These are phyloP conservation scores for Centropristis striata DNA, from an alignment of 2,113 vertebrate genomes.

Conservation along the genomic window DNA sequence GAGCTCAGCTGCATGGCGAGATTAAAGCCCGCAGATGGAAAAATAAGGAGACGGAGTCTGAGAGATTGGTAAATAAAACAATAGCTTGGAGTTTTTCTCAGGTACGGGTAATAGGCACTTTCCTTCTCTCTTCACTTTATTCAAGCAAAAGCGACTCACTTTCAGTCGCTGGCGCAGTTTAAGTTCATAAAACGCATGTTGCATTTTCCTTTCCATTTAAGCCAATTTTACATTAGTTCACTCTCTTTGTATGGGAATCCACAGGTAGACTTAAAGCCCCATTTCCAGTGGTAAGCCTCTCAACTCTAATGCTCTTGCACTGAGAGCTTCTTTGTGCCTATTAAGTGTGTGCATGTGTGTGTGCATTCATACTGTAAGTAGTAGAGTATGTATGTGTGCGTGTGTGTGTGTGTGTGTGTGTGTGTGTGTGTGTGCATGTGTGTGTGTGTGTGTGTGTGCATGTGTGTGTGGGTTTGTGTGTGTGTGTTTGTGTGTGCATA, in stretches of 20 bases:
- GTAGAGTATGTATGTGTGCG: not conserved
- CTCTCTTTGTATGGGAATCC: constrained; percentile 64
- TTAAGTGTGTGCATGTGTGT: constrained; percentile 16
- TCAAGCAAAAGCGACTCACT: constrained; percentile 14
- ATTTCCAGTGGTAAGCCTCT: constrained; percentile 74
- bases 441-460: not conserved
- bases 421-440: constrained; percentile 1
- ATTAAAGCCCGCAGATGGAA: constrained; percentile 50
- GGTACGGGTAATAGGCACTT: constrained; percentile 31
- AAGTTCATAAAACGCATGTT: constrained; percentile 23
- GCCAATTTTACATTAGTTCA: constrained; percentile 62
- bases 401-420: not conserved
- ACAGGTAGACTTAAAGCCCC: constrained; percentile 73
- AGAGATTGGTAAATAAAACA: constrained; percentile 59
- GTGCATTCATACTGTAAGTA: constrained; percentile 9
- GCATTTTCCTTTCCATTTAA: constrained; percentile 42
- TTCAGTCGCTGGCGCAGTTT: constrained; percentile 19
- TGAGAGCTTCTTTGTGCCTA: constrained; percentile 61
- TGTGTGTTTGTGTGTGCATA: too few relatives aligned
- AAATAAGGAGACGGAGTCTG: constrained; percentile 16
- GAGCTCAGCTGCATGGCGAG: constrained; percentile 46
- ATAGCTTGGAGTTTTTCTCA: constrained; percentile 13
- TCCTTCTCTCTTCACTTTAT: constrained; percentile 20
- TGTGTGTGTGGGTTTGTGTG: not conserved
- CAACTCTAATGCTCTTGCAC: constrained; percentile 63